phyloP scores from a whole-genome alignment of 2,113 vertebrate genomes.

The Platycercus adscitus region DNA sequence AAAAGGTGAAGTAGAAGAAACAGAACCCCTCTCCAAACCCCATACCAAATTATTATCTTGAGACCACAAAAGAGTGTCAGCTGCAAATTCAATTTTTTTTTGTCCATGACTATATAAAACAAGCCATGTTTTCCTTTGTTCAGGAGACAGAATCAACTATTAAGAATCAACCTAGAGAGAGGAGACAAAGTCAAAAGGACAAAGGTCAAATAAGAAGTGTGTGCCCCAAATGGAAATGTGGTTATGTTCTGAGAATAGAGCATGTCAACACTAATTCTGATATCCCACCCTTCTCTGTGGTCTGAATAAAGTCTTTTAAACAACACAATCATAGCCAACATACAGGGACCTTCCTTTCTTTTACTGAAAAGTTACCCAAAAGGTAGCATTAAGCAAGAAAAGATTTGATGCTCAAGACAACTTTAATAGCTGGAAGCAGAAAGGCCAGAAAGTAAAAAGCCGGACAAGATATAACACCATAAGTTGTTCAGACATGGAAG shows the following conservation, averaged over 20 bases:
- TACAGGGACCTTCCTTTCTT: neutral
- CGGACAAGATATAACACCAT: neutral
- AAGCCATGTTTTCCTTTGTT: neutral
- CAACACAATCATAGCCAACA: neutral
- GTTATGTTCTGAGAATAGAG: neutral
- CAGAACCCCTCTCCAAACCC: neutral
- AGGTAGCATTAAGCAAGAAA: neutral
- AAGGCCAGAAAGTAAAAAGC: neutral
- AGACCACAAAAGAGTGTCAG: neutral
- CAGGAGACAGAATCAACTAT: neutral
- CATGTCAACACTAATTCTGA: neutral
- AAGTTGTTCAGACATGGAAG: neutral
- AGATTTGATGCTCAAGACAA: neutral
- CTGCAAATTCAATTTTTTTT: neutral
- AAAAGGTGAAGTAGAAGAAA: neutral
- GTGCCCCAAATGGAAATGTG: neutral
- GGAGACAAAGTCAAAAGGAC: neutral
- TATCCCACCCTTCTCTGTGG: neutral
- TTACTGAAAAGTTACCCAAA: neutral
- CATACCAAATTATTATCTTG: neutral
- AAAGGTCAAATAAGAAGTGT: neutral
- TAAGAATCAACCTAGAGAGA: neutral
- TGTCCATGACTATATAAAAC: neutral
- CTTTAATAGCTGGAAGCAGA: neutral
- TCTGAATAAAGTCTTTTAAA: neutral